phyloP scores from a whole-genome alignment of 2,113 vertebrate species.

The Chascanopsetta lugubris region DNA sequence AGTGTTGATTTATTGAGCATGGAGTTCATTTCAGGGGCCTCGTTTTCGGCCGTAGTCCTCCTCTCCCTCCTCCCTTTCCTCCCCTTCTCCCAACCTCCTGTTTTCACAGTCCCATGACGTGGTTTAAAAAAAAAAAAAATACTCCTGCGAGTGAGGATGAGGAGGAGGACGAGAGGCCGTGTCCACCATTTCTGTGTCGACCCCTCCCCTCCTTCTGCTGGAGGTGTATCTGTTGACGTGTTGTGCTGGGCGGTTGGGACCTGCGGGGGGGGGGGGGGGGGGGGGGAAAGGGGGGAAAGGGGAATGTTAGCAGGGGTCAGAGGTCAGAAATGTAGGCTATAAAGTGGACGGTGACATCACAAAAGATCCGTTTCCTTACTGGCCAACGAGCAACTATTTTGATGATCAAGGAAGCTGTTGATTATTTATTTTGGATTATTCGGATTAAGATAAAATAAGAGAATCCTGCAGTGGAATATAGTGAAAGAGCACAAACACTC shows the following conservation, averaged over 20 bases:
- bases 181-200: conserved; percentile 47
- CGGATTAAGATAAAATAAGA: too few relatives aligned
- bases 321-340: too few relatives aligned
- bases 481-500: too few relatives aligned
- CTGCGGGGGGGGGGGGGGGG: neutral
- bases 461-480: too few relatives aligned
- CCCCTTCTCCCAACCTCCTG: conserved; percentile 57
- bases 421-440: too few relatives aligned
- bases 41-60: conserved; percentile 45
- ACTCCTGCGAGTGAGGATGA: conserved; percentile 61
- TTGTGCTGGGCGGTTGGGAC: conserved; percentile 10
- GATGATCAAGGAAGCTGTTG: too few relatives aligned
- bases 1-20: conserved; percentile 51
- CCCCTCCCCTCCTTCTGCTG: conserved; percentile 8
- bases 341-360: too few relatives aligned
- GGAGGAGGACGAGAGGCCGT: conserved; percentile 32
- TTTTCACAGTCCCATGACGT: conserved; percentile 78
- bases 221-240: conserved; percentile 39
- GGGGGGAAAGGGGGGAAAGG: neutral
- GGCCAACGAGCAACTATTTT: too few relatives aligned
- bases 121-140: conserved; percentile 78
- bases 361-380: too few relatives aligned
- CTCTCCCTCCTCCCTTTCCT: conserved; percentile 52
- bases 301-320: too few relatives aligned
- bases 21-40: conserved; percentile 49